phyloP scores from a whole-genome alignment of 2,113 vertebrate species.

The Sturnus vulgaris region DNA sequence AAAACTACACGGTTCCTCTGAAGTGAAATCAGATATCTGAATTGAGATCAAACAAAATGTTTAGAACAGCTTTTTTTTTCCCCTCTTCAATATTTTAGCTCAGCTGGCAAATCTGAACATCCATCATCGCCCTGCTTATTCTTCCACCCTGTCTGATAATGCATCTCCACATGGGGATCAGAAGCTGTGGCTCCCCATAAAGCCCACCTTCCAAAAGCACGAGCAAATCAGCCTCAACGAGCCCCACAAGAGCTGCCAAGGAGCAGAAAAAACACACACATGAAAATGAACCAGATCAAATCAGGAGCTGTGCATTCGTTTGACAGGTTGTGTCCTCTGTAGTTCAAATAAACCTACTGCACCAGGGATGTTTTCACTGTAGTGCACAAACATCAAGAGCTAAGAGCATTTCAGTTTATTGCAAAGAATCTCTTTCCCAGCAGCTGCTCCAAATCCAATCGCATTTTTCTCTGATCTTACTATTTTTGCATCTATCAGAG shows the following conservation, averaged over 20 bases:
- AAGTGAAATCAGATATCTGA: constrained; percentile 7
- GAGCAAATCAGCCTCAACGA: background rate
- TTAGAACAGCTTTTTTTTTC: background rate
- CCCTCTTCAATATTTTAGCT: background rate
- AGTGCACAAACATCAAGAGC: constrained; percentile 1
- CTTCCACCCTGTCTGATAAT: background rate
- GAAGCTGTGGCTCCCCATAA: background rate
- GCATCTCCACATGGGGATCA: background rate
- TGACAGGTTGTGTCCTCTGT: constrained; percentile 38
- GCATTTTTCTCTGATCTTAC: constrained; percentile 37
- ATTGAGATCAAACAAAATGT: background rate
- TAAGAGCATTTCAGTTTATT: background rate
- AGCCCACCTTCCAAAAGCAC: background rate
- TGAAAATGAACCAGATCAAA: background rate
- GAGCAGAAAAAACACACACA: background rate
- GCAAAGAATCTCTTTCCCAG: constrained; percentile 15
- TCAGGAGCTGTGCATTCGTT: background rate
- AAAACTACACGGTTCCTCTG: background rate
- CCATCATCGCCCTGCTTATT: background rate
- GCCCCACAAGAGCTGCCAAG: background rate
- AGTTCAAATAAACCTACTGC: constrained; percentile 21
- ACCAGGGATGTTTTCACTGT: background rate
- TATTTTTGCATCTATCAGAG: constrained; percentile 14
- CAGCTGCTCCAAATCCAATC: constrained; percentile 12
- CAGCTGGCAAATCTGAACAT: constrained; percentile 16